Conservation (phyloP, 1,140 invertebrate species). For the Atta texana region DNA sequence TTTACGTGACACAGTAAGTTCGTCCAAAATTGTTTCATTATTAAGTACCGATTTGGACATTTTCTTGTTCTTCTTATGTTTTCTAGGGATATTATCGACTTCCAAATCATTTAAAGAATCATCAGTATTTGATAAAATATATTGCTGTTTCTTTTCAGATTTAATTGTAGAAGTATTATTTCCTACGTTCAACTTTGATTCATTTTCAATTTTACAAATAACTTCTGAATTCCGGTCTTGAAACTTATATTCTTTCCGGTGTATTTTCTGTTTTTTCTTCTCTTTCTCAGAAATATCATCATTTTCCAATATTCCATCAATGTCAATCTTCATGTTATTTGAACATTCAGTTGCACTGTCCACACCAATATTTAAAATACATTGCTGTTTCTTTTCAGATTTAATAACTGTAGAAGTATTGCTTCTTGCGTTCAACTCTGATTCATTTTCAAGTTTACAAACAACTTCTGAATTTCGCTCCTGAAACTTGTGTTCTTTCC, state of each 20-base stretch:
- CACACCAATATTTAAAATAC: not conserved
- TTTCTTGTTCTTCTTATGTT: constrained; percentile 17
- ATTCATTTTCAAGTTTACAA: not conserved
- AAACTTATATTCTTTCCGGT: constrained; percentile 7
- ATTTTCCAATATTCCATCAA: not conserved
- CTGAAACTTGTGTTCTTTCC: constrained; percentile 4
- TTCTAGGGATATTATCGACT: not conserved
- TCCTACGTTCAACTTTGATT: not conserved
- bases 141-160: not conserved
- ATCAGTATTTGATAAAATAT: not conserved
- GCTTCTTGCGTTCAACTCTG: not conserved
- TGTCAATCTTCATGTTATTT: not conserved
- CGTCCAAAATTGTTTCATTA: not conserved
- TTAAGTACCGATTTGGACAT: not conserved
- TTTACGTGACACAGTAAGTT: not conserved
- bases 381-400: not conserved
- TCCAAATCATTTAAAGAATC: not conserved
- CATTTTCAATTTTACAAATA: not conserved
- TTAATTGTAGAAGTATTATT: not conserved
- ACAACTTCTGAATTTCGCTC: not conserved
- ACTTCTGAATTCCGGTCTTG: not conserved
- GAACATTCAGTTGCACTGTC: not conserved
- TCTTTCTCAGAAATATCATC: not conserved
- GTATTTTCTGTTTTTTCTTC: not conserved
- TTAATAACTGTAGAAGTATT: not conserved